Evolutionary conservation across 2,888 invertebrate species (phyloP).

Genomic region (Rhingia campestris): DNA sequence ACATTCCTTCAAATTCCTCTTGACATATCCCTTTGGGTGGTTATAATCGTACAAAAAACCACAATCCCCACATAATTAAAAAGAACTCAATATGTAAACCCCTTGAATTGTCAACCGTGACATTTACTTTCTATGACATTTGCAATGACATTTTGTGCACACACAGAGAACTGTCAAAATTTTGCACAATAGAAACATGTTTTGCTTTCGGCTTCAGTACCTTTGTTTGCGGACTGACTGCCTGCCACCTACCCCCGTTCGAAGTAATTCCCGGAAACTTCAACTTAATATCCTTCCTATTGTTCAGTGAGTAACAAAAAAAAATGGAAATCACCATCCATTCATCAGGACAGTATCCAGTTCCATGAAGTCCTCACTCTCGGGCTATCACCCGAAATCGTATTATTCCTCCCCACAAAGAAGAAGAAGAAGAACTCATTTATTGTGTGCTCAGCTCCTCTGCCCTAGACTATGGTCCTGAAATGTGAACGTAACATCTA

Average conservation of each 20-base stretch:
- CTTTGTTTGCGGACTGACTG: slow-evolving; percentile 4
- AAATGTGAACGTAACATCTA: slow-evolving; percentile 59
- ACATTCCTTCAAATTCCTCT: too few relatives aligned
- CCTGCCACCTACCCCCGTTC: background rate
- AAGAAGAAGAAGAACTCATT: slow-evolving; percentile 35
- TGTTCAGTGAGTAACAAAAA: slow-evolving; percentile 42
- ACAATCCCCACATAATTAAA: background rate
- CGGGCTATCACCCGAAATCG: background rate
- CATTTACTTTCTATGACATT: slow-evolving; percentile 29
- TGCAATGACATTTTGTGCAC: slow-evolving; percentile 15
- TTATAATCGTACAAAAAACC: background rate
- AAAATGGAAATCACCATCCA: slow-evolving; percentile 35
- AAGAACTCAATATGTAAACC: background rate
- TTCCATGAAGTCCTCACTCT: background rate
- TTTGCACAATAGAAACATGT: slow-evolving; percentile 10
- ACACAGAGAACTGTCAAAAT: slow-evolving; percentile 34
- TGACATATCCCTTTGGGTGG: too few relatives aligned
- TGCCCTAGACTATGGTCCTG: slow-evolving; percentile 41
- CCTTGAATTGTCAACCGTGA: background rate
- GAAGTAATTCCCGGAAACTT: slow-evolving; percentile 25
- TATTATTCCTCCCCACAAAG: slow-evolving; percentile 6
- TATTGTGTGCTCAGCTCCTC: slow-evolving; percentile 30
- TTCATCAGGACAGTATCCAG: slow-evolving; percentile 20
- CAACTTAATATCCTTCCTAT: slow-evolving; percentile 50
- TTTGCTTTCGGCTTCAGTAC: background rate